These are phyloP conservation scores for Scolopax bukidnonensis DNA, from an alignment of 2,797 vertebrate genomes.

Conservation along the genomic window DNA sequence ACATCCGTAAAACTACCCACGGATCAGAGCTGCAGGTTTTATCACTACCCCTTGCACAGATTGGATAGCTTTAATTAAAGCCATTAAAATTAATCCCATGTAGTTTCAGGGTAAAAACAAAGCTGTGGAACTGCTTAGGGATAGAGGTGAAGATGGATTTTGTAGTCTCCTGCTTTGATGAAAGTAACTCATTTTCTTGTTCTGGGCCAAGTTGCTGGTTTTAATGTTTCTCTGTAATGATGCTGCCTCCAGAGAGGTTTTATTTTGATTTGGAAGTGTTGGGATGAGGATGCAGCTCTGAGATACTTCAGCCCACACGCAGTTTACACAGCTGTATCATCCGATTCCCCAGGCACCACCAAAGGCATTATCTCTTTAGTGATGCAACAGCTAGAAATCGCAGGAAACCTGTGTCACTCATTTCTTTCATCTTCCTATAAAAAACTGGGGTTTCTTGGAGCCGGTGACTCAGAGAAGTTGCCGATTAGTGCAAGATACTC, in stretches of 20 bases:
- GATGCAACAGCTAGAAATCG: conserved; percentile 37
- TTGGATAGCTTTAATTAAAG: not conserved
- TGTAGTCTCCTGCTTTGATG: not conserved
- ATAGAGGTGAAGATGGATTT: not conserved
- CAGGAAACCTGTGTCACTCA: conserved; percentile 42
- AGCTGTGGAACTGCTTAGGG: not conserved
- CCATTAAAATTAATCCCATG: not conserved
- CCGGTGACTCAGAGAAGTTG: not conserved
- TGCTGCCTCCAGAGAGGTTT: conserved; percentile 42
- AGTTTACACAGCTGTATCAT: conserved; percentile 75
- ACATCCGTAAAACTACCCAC: not conserved
- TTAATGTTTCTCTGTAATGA: conserved; percentile 1
- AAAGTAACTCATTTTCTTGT: not conserved
- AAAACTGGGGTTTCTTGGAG: not conserved
- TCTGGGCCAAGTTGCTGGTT: not conserved
- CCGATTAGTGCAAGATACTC: not conserved
- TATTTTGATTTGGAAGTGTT: conserved; percentile 40
- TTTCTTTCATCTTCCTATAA: conserved; percentile 20
- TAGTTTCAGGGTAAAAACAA: not conserved
- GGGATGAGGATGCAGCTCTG: conserved; percentile 25
- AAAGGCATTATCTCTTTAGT: not conserved
- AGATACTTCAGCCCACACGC: conserved; percentile 65
- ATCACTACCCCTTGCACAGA: not conserved
- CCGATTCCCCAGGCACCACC: conserved; percentile 13
- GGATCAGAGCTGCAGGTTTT: not conserved